Conservation (phyloP, 2,888 invertebrate species). For the Cyaniris semiargus region DNA sequence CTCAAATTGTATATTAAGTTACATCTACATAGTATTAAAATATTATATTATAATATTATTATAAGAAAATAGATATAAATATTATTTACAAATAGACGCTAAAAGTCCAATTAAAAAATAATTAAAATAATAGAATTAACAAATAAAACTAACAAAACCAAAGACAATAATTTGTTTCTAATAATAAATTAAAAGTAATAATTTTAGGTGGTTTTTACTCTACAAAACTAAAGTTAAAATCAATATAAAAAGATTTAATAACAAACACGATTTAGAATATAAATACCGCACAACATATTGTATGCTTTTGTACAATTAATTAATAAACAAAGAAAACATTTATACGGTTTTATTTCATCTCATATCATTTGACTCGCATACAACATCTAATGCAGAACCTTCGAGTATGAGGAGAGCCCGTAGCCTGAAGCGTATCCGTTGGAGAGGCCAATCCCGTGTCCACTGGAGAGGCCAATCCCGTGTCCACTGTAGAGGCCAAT, state of each 20-base stretch:
- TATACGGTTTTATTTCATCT: constrained; percentile 38
- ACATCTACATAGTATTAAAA: constrained; percentile 13
- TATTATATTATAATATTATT: neutral
- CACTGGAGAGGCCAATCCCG: constrained; percentile 34
- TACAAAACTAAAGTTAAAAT: neutral
- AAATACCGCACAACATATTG: neutral
- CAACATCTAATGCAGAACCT: constrained; percentile 43
- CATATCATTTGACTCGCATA: constrained; percentile 45
- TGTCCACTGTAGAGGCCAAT: constrained; percentile 27
- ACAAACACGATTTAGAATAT: neutral
- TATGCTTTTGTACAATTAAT: constrained; percentile 26
- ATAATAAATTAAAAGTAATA: constrained; percentile 14
- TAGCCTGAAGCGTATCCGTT: constrained; percentile 33
- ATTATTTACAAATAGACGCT: constrained; percentile 20
- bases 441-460: constrained; percentile 35
- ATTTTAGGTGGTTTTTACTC: constrained; percentile 16
- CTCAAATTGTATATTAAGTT: constrained; percentile 29
- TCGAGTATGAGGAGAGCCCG: constrained; percentile 42
- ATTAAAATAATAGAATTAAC: constrained; percentile 2
- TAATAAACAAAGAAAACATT: constrained; percentile 27
- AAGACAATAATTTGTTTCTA: constrained; percentile 29
- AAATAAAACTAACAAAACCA: constrained; percentile 15
- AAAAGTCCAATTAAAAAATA: neutral
- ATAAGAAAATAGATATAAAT: neutral
- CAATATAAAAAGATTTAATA: constrained; percentile 8